Percentiles rank a stretch among this genome's conserved stretches.
Conservation (phyloP, 2,888 invertebrate species). For the Agrotis exclamationis region DNA sequence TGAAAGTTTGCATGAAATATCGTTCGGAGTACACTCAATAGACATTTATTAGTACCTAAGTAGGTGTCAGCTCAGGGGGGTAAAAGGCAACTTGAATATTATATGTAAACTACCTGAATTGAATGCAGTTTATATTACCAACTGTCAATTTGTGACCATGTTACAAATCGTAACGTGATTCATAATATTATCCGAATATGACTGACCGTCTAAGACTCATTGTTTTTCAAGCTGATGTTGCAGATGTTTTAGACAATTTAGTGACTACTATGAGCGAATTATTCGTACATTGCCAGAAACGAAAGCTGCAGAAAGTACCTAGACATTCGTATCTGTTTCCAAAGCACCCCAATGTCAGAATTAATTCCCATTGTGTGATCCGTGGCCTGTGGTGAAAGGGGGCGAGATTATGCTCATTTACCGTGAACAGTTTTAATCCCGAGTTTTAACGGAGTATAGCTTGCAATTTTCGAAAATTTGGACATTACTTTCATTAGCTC, state of each 20-base stretch:
- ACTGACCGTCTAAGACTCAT: no score
- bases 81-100: no score
- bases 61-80: no score
- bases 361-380: slow-evolving; percentile 58
- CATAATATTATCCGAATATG: no score
- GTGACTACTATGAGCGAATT: background rate
- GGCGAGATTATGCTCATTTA: slow-evolving; percentile 54
- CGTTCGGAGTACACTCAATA: no score
- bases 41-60: no score
- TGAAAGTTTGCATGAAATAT: no score
- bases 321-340: slow-evolving; percentile 22
- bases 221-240: background rate
- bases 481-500: background rate
- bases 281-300: slow-evolving; percentile 11
- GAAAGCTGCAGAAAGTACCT: slow-evolving; percentile 44
- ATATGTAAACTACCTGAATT: no score
- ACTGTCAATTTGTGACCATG: no score
- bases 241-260: background rate
- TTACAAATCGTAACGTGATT: no score
- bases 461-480: no score
- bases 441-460: slow-evolving; percentile 19
- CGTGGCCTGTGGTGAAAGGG: slow-evolving; percentile 55
- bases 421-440: slow-evolving; percentile 59
- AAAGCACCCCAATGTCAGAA: slow-evolving; percentile 56
- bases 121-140: no score